Evolutionary conservation across 2,113 vertebrate genomes (phyloP).

Genomic region (Amblyornis subalaris): DNA sequence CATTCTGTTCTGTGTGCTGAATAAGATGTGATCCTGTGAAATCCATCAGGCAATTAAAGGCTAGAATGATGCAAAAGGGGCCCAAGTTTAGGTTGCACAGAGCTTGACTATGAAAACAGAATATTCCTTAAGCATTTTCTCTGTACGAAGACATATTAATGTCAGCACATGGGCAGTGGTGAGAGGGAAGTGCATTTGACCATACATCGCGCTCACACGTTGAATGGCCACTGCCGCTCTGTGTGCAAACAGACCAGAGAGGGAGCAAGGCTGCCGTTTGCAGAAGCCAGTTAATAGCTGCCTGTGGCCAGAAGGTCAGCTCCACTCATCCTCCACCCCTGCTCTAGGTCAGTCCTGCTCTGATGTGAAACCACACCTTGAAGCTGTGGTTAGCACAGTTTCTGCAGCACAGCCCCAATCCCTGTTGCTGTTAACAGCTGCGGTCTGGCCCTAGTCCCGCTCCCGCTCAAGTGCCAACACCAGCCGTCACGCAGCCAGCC

Average conservation of each 20-base stretch:
- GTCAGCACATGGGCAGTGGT: neutral
- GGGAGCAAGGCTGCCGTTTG: neutral
- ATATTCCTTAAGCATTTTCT: neutral
- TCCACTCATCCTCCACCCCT: neutral
- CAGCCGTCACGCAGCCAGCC: neutral
- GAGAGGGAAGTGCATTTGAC: neutral
- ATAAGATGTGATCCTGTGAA: constrained; percentile 1
- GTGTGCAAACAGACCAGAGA: neutral
- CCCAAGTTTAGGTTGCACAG: neutral
- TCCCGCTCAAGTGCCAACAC: neutral
- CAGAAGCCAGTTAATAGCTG: neutral
- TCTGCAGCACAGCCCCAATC: neutral
- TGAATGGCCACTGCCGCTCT: neutral
- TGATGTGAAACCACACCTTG: neutral
- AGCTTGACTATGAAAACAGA: neutral
- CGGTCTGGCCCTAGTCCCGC: neutral
- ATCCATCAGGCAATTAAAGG: constrained; percentile 43
- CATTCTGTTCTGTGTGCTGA: neutral
- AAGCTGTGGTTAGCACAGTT: neutral
- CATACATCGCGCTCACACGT: neutral
- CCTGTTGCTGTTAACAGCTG: neutral
- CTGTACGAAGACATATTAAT: neutral
- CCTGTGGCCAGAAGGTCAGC: neutral
- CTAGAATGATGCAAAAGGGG: neutral
- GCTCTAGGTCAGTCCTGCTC: neutral